A percentile compares a stretch with the other conserved stretches of the same genome.
These are phyloP conservation scores for Hymenochirus boettgeri DNA, from an alignment of 2,113 vertebrate genomes.

Conservation along the genomic window DNA sequence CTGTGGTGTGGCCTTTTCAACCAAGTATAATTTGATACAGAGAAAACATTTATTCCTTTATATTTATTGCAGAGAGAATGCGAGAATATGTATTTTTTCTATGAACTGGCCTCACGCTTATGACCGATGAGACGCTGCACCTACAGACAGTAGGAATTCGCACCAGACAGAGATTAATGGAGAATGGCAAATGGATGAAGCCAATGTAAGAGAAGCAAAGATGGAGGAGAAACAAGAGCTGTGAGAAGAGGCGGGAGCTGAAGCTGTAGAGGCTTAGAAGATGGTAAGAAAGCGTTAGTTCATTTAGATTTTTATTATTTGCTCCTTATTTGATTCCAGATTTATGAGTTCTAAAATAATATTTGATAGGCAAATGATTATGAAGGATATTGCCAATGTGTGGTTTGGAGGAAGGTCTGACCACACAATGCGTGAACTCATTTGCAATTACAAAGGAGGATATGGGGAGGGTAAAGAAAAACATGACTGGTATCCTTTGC, in stretches of 20 bases:
- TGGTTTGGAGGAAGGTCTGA: constrained; percentile 89
- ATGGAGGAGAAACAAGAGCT: constrained; percentile 82
- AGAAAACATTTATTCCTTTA: no score
- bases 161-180: constrained; percentile 93
- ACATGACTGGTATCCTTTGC: constrained; percentile 82
- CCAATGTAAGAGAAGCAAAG: constrained; percentile 84
- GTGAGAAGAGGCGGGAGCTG: constrained; percentile 70
- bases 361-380: constrained; percentile 69
- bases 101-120: constrained; percentile 85
- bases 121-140: constrained; percentile 78
- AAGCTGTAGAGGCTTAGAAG: constrained; percentile 70
- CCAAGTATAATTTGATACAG: no score
- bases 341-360: no score
- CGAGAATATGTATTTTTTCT: constrained; percentile 97
- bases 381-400: constrained; percentile 76
- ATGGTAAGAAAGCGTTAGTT: no score
- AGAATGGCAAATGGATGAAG: constrained; percentile 87
- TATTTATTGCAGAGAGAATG: constrained; percentile 75
- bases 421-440: constrained; percentile 78
- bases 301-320: no score
- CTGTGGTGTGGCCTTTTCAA: no score
- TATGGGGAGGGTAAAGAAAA: constrained; percentile 95
- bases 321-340: no score
- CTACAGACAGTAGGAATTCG: constrained; percentile 84
- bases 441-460: constrained; percentile 87